Conservation (phyloP, 2,888 invertebrate genomes). For the Drosophila parthenogenetica region DNA sequence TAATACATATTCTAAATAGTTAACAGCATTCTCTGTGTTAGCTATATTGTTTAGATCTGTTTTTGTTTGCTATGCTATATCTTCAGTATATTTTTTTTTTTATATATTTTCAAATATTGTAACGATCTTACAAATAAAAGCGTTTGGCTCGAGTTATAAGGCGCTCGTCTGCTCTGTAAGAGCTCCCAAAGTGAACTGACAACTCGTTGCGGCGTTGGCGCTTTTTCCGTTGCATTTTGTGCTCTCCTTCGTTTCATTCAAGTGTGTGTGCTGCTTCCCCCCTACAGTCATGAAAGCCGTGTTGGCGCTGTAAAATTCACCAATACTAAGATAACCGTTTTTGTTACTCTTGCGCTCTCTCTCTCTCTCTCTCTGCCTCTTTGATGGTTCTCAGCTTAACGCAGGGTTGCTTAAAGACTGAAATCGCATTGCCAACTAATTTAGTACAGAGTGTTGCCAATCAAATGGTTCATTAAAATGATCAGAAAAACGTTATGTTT, state of each 20-base stretch:
- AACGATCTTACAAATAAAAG: slow-evolving; percentile 40
- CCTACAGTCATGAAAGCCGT: slow-evolving; percentile 7
- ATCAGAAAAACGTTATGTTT: slow-evolving; percentile 21
- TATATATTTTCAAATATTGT: slow-evolving; percentile 56
- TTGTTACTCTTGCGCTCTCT: background rate
- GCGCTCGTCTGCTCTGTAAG: slow-evolving; percentile 45
- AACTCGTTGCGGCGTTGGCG: slow-evolving; percentile 61
- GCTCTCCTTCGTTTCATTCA: slow-evolving; percentile 49
- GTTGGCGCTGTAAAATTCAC: slow-evolving; percentile 37
- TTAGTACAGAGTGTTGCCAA: slow-evolving; percentile 24
- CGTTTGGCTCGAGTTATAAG: slow-evolving; percentile 1
- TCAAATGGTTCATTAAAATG: background rate
- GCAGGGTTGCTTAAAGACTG: slow-evolving; percentile 23
- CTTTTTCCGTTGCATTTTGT: slow-evolving; percentile 62
- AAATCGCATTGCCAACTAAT: slow-evolving; percentile 36
- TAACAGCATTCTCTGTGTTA: slow-evolving; percentile 59
- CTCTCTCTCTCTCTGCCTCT: background rate
- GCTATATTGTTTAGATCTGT: slow-evolving; percentile 18
- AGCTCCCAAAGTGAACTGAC: slow-evolving; percentile 61
- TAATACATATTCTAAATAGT: slow-evolving; percentile 11
- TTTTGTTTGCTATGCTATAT: background rate
- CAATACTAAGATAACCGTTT: slow-evolving; percentile 35
- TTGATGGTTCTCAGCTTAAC: background rate
- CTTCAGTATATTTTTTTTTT: slow-evolving; percentile 21
- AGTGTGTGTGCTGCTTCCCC: slow-evolving; percentile 14